These are phyloP conservation scores for Manis crassicaudata DNA, from an alignment of 2,797 vertebrate genomes.

Conservation along the genomic window DNA sequence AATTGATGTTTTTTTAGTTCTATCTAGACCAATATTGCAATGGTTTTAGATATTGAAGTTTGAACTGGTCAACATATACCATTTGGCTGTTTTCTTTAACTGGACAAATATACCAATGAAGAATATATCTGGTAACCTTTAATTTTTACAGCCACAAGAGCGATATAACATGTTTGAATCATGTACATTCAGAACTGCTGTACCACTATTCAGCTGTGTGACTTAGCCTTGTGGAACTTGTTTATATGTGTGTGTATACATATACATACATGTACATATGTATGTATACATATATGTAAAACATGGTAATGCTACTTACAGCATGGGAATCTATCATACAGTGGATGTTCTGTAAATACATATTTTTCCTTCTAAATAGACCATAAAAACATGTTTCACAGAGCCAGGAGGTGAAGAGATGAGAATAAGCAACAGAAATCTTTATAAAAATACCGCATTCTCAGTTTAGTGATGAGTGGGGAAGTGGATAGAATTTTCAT, in stretches of 20 bases:
- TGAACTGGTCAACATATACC: background rate
- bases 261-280: background rate
- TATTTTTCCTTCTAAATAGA: background rate
- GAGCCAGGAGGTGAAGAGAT: background rate
- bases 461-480: constrained; percentile 18
- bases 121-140: background rate
- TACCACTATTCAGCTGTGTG: background rate
- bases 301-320: background rate
- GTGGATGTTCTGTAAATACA: background rate
- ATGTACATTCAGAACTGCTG: background rate
- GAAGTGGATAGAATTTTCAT: constrained; percentile 27
- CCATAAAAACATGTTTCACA: background rate
- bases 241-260: background rate
- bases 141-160: background rate
- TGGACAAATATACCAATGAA: background rate
- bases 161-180: background rate
- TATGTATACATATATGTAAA: background rate
- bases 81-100: constrained; percentile 25
- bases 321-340: background rate
- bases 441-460: constrained; percentile 20
- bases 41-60: constrained; percentile 31
- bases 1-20: background rate
- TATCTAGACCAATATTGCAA: background rate
- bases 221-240: background rate
- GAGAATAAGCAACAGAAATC: constrained; percentile 12